These are phyloP conservation scores for Sebastes itinus DNA, from an alignment of 2,797 vertebrate species.

Conservation along the genomic window DNA sequence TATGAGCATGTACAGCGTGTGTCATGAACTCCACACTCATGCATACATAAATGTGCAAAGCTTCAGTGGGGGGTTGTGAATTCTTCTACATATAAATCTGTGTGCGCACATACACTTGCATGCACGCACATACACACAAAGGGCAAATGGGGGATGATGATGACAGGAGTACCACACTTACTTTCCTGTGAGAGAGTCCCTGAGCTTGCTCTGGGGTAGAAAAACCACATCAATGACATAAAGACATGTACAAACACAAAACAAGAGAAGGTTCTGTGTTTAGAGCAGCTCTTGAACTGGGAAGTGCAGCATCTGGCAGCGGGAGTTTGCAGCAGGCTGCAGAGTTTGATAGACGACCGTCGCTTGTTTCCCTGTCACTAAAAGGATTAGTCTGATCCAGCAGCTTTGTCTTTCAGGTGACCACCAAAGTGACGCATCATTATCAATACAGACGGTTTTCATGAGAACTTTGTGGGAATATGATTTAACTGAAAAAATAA, in stretches of 20 bases:
- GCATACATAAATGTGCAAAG: conserved; percentile 86
- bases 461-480: not conserved
- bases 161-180: conserved; percentile 90
- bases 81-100: conserved; percentile 29
- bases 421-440: not conserved
- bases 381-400: not conserved
- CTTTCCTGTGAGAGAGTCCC: conserved; percentile 97
- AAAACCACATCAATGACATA: conserved; percentile 86
- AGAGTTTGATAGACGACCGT: not conserved
- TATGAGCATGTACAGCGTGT: conserved; percentile 66
- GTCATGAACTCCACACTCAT: conserved; percentile 82
- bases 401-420: conserved; percentile 4
- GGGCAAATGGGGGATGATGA: conserved; percentile 52
- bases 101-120: conserved; percentile 65
- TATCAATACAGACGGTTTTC: not conserved
- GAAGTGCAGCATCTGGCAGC: conserved; percentile 1
- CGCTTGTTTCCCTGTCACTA: not conserved
- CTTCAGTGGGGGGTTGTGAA: conserved; percentile 64
- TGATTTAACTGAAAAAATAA: not conserved
- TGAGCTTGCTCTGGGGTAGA: conserved; percentile 98
- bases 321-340: conserved; percentile 10
- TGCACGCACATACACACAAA: conserved; percentile 65
- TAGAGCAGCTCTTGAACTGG: conserved; percentile 56
- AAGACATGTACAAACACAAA: conserved; percentile 68
- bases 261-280: conserved; percentile 74